phyloP scores from a whole-genome alignment of 2,888 invertebrate species.

The Hypercompe scribonia region DNA sequence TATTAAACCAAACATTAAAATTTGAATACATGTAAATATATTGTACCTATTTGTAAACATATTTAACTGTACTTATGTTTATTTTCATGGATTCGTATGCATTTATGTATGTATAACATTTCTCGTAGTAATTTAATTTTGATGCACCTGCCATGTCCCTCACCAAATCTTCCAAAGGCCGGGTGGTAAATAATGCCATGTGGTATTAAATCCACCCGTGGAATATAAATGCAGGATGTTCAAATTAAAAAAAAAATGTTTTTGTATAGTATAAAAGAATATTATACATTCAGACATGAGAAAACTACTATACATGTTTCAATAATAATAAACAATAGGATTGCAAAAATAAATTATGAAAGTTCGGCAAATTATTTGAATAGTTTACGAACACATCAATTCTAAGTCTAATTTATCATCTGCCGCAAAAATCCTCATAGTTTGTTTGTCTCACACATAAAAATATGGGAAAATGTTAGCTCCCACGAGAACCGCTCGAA shows the following conservation, averaged over 20 bases:
- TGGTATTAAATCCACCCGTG: not conserved
- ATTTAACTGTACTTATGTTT: too few species aligned
- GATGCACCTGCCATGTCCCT: not conserved
- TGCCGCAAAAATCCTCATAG: constrained; percentile 41
- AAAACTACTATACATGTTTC: too few species aligned
- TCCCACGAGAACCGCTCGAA: constrained; percentile 48
- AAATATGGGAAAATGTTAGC: constrained; percentile 51
- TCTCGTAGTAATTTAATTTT: not conserved
- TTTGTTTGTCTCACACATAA: constrained; percentile 48
- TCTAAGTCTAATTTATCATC: constrained; percentile 29
- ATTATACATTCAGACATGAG: too few species aligned
- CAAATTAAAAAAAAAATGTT: not conserved
- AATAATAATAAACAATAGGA: too few species aligned
- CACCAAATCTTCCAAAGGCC: not conserved
- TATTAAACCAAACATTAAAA: too few species aligned
- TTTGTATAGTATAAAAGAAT: not conserved
- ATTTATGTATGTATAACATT: too few species aligned
- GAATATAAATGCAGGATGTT: not conserved
- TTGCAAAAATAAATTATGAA: not conserved
- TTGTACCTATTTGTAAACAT: too few species aligned
- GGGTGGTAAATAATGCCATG: not conserved
- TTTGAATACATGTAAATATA: too few species aligned
- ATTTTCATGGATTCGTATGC: too few species aligned
- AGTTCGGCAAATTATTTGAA: not conserved
- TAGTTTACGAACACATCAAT: constrained; percentile 10